phyloP scores from a whole-genome alignment of 2,113 vertebrate species.

The Heteronetta atricapilla region DNA sequence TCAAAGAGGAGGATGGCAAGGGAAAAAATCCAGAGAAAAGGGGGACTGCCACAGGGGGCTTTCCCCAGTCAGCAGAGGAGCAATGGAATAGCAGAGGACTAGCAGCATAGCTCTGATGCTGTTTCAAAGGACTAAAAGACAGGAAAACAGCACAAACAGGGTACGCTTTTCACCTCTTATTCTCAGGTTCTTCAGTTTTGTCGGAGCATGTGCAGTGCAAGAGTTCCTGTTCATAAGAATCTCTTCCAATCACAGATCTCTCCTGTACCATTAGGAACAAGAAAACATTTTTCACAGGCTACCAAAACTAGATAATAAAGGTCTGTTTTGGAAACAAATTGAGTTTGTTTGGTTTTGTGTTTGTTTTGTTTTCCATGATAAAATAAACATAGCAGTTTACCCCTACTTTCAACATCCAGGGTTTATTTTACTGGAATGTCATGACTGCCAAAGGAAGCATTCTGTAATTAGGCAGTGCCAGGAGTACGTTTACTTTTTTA shows the following conservation, averaged over 20 bases:
- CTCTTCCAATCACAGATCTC: background rate
- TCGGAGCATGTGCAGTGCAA: background rate
- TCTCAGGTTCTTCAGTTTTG: background rate
- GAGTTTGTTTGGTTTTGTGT: background rate
- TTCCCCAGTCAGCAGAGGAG: too few relatives aligned
- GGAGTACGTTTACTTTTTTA: background rate
- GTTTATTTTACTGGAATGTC: background rate
- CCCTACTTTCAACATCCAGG: background rate
- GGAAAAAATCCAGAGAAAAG: background rate
- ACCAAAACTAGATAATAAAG: background rate
- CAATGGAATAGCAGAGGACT: background rate
- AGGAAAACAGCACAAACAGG: too few relatives aligned
- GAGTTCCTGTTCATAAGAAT: accelerated
- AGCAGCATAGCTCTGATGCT: background rate
- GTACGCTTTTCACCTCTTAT: background rate
- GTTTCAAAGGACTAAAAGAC: background rate
- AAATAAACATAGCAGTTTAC: background rate
- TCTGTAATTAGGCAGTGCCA: background rate
- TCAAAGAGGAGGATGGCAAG: background rate
- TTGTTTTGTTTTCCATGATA: background rate
- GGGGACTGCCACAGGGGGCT: background rate
- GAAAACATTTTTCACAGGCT: background rate
- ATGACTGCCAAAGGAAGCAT: background rate
- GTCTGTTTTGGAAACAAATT: background rate
- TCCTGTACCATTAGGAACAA: background rate